Conservation (phyloP, 1,140 invertebrate species). For the Drosophila virilis region DNA sequence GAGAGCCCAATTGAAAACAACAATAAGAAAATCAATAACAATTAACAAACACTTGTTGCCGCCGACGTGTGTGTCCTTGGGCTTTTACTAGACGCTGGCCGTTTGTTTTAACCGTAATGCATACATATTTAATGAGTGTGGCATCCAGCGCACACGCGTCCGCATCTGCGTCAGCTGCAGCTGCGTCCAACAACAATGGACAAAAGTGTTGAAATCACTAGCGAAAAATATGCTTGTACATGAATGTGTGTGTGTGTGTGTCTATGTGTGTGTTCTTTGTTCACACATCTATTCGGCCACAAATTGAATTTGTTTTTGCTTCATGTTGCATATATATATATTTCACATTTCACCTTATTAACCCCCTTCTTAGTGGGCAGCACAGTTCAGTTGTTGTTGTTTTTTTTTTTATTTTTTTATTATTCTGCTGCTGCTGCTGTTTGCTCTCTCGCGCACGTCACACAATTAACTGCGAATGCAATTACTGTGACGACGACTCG, state of each 20-base stretch:
- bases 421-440: slow-evolving; percentile 10
- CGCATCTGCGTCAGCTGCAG: slow-evolving; percentile 30
- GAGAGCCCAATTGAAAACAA: slow-evolving; percentile 6
- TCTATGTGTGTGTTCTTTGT: slow-evolving; percentile 48
- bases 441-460: slow-evolving; percentile 31
- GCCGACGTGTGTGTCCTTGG: slow-evolving; percentile 51
- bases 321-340: slow-evolving; percentile 9
- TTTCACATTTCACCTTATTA: slow-evolving; percentile 65
- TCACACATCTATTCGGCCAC: slow-evolving; percentile 6
- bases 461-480: slow-evolving; percentile 55
- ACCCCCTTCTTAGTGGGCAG: slow-evolving; percentile 42
- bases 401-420: slow-evolving; percentile 1
- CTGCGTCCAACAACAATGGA: slow-evolving; percentile 28
- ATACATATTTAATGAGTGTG: slow-evolving; percentile 63
- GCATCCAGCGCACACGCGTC: slow-evolving; percentile 49
- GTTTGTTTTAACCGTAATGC: slow-evolving; percentile 33
- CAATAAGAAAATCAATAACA: slow-evolving; percentile 65
- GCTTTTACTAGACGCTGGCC: slow-evolving; percentile 2
- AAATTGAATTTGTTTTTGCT: slow-evolving; percentile 43
- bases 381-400: slow-evolving; percentile 7
- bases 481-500: slow-evolving; percentile 26
- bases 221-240: slow-evolving; percentile 25
- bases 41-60: slow-evolving; percentile 75
- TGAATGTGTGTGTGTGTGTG: slow-evolving; percentile 4
- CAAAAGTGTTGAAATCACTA: slow-evolving; percentile 35